Evolutionary conservation across 2,797 vertebrate genomes (phyloP), one percentile per base, ranked within the genome.

Genomic region (Pitangus sulphuratus): DNA sequence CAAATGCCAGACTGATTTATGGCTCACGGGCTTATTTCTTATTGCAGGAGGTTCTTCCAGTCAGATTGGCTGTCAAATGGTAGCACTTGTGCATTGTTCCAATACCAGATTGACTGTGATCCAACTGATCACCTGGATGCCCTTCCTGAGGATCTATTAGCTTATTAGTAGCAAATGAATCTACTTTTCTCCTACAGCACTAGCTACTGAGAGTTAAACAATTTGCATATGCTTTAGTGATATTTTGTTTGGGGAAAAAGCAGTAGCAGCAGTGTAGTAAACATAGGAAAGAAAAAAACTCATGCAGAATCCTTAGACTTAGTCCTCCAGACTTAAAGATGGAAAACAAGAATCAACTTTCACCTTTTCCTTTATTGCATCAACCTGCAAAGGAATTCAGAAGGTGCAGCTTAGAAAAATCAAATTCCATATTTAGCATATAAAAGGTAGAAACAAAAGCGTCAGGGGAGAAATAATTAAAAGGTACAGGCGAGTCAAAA

Each of bases 251-350:
- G 95, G 97, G 97, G 97, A 33, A 94, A 97, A 99, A 99, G 98
- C 99, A 98, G 98, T 98, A 98, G 98, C 98, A 98, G 98, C 97
- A 98, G 98, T 98, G 98, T 98, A 98, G 96, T 98, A 98, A 98
- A 98, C 97, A 90, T 97, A 98, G 96, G 98, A 97, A 97, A 97
- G 91, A 84, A 96, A 94, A 96, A 98, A 98, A 98, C 98, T 98
- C 99, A 99, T 99, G 99, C 99, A 99, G 98, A 98, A 98, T 99
- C 98, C 98, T 98, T 98, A 98, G 98, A 97, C 98, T 99, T 98
- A 99, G 98, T 99, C 98, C 98, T 99, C 98, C 98, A 99, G 98
- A 99, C 99, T 99, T 99, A 99, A 99, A 99, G 99, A 99, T 98
- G 99, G 98, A 99, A 99, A 98, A 96, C 95, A 97, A 99, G 98